These are phyloP conservation scores for Stichopus horrens DNA, from an alignment of 53 echinoderm and acorn worm species.

Conservation along the genomic window DNA sequence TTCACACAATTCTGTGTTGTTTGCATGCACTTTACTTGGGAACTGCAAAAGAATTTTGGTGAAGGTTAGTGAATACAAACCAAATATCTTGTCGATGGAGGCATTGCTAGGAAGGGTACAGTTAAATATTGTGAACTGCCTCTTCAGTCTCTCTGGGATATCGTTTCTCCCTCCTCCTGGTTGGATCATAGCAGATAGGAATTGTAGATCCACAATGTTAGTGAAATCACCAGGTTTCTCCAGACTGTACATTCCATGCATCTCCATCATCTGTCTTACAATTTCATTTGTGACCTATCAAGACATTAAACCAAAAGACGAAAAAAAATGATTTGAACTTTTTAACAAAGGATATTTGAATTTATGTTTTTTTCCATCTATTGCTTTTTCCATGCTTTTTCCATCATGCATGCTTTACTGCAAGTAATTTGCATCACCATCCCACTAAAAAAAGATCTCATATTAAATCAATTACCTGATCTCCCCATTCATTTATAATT, in stretches of 20 bases:
- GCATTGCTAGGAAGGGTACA: conserved; percentile 97
- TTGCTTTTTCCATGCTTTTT: too few species aligned
- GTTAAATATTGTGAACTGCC: conserved; percentile 90
- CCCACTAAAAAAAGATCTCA: background rate
- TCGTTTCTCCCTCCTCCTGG: conserved; percentile 98
- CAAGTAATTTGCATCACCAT: too few species aligned
- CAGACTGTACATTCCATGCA: conserved; percentile 95
- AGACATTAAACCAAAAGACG: background rate
- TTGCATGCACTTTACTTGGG: too few species aligned
- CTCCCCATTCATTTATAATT: conserved; percentile 99
- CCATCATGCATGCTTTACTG: too few species aligned
- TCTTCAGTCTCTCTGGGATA: conserved; percentile 92
- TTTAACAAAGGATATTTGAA: too few species aligned
- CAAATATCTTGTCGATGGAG: conserved; percentile 98
- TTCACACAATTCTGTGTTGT: too few species aligned
- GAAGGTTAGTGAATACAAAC: conserved; percentile 45
- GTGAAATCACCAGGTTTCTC: conserved; percentile 99
- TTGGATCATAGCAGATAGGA: conserved; percentile 96
- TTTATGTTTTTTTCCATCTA: too few species aligned
- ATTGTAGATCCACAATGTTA: conserved; percentile 93
- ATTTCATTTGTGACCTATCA: conserved; percentile 64
- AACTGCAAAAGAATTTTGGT: background rate
- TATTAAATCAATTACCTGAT: conserved; percentile 65
- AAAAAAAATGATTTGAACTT: background rate
- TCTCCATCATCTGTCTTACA: conserved; percentile 99